Conservation (phyloP, 2,113 vertebrate genomes). For the Phylloscopus trochiloides region DNA sequence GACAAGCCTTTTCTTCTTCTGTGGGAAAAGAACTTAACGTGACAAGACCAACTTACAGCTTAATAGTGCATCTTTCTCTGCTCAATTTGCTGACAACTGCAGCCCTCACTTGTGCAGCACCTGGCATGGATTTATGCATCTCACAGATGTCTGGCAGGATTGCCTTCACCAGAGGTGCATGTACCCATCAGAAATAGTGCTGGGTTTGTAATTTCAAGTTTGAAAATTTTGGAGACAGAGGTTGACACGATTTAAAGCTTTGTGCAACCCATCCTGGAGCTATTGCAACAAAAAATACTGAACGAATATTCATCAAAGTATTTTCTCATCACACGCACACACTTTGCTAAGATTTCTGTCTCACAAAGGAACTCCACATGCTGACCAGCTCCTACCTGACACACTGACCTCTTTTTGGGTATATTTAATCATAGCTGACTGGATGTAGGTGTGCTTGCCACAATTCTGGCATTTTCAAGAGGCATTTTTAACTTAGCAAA, state of each 20-base stretch:
- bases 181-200: background rate
- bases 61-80: background rate
- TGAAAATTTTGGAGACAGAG: background rate
- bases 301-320: background rate
- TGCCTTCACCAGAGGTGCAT: background rate
- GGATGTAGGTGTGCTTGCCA: background rate
- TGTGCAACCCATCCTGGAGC: background rate
- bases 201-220: background rate
- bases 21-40: background rate
- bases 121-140: background rate
- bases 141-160: background rate
- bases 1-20: background rate
- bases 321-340: background rate
- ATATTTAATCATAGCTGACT: background rate
- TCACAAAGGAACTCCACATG: background rate
- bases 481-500: background rate
- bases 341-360: background rate
- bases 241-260: background rate
- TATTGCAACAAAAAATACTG: background rate
- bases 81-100: background rate
- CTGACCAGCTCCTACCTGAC: background rate
- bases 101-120: background rate
- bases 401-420: background rate
- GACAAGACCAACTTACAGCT: slow-evolving; percentile 14
- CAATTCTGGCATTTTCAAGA: background rate